Evolutionary conservation across 2,797 vertebrate genomes (phyloP), one percentile per base, ranked within the genome.

Genomic region (Myotis findleyi): DNA sequence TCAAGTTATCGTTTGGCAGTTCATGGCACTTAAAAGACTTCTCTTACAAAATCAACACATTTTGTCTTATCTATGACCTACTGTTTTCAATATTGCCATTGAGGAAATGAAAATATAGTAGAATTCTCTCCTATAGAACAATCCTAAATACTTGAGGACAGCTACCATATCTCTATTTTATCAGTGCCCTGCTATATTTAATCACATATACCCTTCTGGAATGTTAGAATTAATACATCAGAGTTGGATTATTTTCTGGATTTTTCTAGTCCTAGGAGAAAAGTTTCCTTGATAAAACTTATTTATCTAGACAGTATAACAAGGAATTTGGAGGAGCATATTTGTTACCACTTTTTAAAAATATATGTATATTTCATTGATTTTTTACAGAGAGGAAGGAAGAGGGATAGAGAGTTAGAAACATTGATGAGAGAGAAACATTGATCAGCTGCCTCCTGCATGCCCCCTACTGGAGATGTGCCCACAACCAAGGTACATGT

Each of bases 161-260:
- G 6, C 2, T 64, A 83, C 66, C 62, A 49, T 55, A 75, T 25
- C 12, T 88, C 21, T 84, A 66, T 84, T 85, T 68, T 27, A 64
- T 94, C 33, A 71, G 6, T 55, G 27, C 1, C 0, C 14, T 94
- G 12, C 5, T 79, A 6, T 47, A 20, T 38, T 83, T 77, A 86
- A 64, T 66, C 13, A 20, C 1, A 83, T 59, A 75, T 18, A 51
- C 5, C 0, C 4, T 76, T 75, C 1, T 59, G 23, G 3, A 92
- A n/a, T 89, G n/a, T 79, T 92, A 41, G 62, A 95, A 87, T 87
- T 89, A 85, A 77, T 21, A 79, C 9, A 71, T 62, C 20, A 64
- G 3, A 55, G 21, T 68, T 87, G 17, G 5, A 53, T 69, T 79
- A 18, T 69, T 88, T 87, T 7, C 11, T 81, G 17, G 5, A 71